Evolutionary conservation across 2,888 invertebrate genomes (phyloP).

Genomic region (Leptopilina myrica): DNA sequence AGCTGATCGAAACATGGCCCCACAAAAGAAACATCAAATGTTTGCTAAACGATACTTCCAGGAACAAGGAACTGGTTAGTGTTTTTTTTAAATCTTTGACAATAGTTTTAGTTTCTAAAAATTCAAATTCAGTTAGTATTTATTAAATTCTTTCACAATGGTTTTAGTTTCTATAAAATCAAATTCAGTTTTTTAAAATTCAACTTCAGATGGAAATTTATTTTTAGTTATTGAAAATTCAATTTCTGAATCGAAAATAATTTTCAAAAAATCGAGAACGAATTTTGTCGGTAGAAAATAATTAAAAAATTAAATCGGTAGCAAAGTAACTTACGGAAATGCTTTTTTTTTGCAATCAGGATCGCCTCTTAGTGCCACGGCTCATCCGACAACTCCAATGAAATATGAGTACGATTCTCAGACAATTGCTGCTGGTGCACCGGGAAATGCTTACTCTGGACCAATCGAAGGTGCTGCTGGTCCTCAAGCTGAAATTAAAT

Average conservation of each 20-base stretch:
- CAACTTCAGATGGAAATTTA: no score
- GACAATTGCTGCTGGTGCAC: slow-evolving; percentile 71
- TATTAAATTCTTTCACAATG: no score
- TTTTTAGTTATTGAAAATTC: no score
- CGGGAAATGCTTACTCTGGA: slow-evolving; percentile 74
- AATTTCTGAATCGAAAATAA: no score
- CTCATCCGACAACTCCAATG: slow-evolving; percentile 73
- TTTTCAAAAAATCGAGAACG: no score
- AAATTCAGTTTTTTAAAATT: no score
- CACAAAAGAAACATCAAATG: slow-evolving; percentile 95
- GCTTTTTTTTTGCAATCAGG: slow-evolving; percentile 57
- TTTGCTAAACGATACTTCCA: slow-evolving; percentile 93
- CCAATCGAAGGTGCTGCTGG: slow-evolving; percentile 78
- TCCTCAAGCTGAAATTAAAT: slow-evolving; percentile 82
- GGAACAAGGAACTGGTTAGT: slow-evolving; percentile 76
- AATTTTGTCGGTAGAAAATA: no score
- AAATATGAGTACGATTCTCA: slow-evolving; percentile 81
- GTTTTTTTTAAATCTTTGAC: background rate
- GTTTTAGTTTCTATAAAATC: no score
- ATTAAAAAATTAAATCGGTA: no score
- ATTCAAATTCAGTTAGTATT: no score
- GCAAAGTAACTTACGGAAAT: background rate
- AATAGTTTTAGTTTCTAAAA: no score
- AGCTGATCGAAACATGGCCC: slow-evolving; percentile 77
- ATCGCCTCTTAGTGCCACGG: slow-evolving; percentile 68